Evolutionary conservation across 2,888 invertebrate genomes (phyloP).

Genomic region (Elmis aenea): DNA sequence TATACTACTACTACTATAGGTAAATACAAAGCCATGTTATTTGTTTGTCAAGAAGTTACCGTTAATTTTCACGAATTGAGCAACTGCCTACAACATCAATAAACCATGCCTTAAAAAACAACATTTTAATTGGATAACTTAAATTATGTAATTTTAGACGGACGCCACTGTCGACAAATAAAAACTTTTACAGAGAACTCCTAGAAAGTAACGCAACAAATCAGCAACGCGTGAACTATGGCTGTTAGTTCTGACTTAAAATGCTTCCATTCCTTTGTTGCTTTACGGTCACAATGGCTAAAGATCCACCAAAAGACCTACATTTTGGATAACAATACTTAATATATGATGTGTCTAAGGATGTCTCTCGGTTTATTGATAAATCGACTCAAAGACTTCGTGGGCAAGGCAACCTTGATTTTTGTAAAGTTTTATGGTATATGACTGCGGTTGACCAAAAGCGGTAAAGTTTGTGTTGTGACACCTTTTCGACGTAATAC

Average conservation of each 20-base stretch:
- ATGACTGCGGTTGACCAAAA: constrained; percentile 1
- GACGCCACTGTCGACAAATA: no score
- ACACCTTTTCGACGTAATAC: constrained; percentile 4
- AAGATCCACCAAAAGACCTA: constrained; percentile 35
- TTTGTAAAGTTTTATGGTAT: constrained; percentile 3
- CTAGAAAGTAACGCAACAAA: no score
- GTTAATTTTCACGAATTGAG: no score
- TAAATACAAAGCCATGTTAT: no score
- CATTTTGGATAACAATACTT: constrained; percentile 33
- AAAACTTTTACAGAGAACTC: no score
- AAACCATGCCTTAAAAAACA: no score
- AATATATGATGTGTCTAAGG: constrained; percentile 33
- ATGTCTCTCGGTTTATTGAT: constrained; percentile 21
- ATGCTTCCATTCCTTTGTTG: constrained; percentile 31
- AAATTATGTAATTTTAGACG: no score
- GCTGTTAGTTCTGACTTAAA: constrained; percentile 33
- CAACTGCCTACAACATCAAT: no score
- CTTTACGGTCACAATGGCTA: constrained; percentile 31
- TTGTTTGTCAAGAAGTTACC: no score
- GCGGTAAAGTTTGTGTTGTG: constrained; percentile 5
- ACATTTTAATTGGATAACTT: no score
- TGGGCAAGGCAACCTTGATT: constrained; percentile 5
- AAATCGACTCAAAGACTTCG: constrained; percentile 27
- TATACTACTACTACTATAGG: no score
- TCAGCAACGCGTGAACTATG: constrained; percentile 30